Percentiles rank a stretch among this genome's conserved stretches.
These are phyloP conservation scores for Lanius collurio DNA, from an alignment of 2,113 vertebrate species.

Conservation along the genomic window DNA sequence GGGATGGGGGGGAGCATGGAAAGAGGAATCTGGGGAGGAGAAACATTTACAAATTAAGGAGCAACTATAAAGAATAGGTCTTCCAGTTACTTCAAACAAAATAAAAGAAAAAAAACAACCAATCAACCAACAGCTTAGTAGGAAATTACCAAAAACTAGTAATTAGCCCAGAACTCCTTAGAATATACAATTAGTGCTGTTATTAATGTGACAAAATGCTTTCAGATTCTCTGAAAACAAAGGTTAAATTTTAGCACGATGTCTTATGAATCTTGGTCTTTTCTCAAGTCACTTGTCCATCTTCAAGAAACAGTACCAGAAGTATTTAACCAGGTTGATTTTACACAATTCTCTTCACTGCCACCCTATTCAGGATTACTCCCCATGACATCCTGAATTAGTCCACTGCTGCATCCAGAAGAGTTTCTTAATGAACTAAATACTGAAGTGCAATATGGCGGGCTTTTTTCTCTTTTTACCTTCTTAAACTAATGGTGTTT, in stretches of 20 bases:
- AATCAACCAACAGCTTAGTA: neutral
- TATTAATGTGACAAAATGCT: neutral
- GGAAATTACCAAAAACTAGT: neutral
- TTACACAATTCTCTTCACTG: neutral
- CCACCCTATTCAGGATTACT: neutral
- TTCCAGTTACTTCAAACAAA: neutral
- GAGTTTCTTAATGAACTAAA: neutral
- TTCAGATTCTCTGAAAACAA: neutral
- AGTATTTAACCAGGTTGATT: neutral
- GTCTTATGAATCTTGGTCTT: neutral
- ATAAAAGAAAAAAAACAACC: neutral
- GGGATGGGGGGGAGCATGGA: neutral
- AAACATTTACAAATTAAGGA: neutral
- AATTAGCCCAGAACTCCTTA: neutral
- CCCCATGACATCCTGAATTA: neutral
- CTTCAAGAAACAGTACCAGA: neutral
- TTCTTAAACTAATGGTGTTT: neutral
- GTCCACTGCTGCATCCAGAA: neutral
- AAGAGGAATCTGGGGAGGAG: neutral
- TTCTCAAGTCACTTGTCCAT: neutral
- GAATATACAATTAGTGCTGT: neutral
- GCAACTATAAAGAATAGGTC: neutral
- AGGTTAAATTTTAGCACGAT: neutral
- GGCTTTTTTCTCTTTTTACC: fast-evolving
- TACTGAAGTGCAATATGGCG: neutral